These are phyloP conservation scores for Drosophila pseudoananassae DNA, from an alignment of 1,140 invertebrate species.

Conservation along the genomic window DNA sequence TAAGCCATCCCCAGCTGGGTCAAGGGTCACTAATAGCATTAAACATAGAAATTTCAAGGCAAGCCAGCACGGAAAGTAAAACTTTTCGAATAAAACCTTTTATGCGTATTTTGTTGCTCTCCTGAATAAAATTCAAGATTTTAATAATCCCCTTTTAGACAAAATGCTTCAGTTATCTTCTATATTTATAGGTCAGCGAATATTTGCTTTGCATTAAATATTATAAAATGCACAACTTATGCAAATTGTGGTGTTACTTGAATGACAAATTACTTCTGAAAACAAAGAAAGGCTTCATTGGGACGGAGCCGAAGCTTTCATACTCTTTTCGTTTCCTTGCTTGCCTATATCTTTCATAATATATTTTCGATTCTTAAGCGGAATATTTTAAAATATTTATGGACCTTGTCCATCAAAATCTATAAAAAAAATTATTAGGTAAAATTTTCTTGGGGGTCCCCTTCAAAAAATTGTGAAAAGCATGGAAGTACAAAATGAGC, in stretches of 20 bases:
- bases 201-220: background rate
- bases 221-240: background rate
- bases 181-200: background rate
- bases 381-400: too few relatives aligned
- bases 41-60: background rate
- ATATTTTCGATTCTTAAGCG: too few relatives aligned
- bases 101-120: background rate
- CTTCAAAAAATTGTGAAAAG: too few relatives aligned
- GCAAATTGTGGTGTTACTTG: background rate
- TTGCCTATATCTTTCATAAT: too few relatives aligned
- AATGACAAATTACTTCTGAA: background rate
- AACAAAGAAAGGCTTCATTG: too few relatives aligned
- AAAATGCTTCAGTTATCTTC: background rate
- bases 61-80: constrained; percentile 2
- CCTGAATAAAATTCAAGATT: background rate
- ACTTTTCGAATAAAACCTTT: constrained; percentile 11
- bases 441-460: too few relatives aligned
- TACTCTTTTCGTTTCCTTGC: too few relatives aligned
- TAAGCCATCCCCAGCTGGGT: constrained; percentile 18
- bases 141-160: background rate
- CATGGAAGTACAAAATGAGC: too few relatives aligned
- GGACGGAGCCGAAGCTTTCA: too few relatives aligned
- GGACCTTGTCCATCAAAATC: too few relatives aligned
- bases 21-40: constrained; percentile 60
- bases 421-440: too few relatives aligned